Percentiles rank a stretch among this genome's conserved stretches.
Evolutionary conservation across 2,797 vertebrate species (phyloP).

Genomic region (Lates japonicus): DNA sequence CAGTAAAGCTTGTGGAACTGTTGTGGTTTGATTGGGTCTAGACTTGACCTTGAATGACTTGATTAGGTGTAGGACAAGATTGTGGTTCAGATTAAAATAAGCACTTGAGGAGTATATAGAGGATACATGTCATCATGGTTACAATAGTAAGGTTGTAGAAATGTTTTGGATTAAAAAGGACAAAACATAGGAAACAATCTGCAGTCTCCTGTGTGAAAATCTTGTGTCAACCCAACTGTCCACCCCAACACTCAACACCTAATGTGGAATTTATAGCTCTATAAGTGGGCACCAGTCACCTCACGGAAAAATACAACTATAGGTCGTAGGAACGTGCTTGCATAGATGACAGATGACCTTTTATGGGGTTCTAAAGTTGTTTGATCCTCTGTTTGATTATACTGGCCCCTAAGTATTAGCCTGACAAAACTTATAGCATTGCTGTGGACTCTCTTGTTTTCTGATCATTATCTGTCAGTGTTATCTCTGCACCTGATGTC

Average conservation of each 20-base stretch:
- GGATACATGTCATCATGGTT: neutral
- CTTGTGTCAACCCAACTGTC: neutral
- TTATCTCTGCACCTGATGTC: slow-evolving; percentile 7
- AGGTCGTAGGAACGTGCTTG: neutral
- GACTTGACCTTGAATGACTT: neutral
- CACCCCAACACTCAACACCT: neutral
- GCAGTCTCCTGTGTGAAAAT: neutral
- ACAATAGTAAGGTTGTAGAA: neutral
- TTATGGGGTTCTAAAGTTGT: neutral
- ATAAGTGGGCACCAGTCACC: neutral
- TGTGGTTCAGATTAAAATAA: neutral
- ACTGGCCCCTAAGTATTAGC: neutral
- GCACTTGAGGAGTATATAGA: neutral
- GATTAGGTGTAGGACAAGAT: neutral
- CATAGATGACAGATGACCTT: neutral
- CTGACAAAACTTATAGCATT: neutral
- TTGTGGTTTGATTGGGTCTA: neutral
- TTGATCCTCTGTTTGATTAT: slow-evolving; percentile 4
- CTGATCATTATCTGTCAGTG: slow-evolving; percentile 3
- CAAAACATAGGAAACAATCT: neutral
- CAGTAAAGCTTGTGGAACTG: neutral
- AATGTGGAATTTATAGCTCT: neutral
- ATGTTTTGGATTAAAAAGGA: no score
- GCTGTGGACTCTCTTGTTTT: neutral
- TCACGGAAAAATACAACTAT: neutral